Evolutionary conservation across 2,888 invertebrate genomes (phyloP).

Genomic region (Aricia artaxerxes): DNA sequence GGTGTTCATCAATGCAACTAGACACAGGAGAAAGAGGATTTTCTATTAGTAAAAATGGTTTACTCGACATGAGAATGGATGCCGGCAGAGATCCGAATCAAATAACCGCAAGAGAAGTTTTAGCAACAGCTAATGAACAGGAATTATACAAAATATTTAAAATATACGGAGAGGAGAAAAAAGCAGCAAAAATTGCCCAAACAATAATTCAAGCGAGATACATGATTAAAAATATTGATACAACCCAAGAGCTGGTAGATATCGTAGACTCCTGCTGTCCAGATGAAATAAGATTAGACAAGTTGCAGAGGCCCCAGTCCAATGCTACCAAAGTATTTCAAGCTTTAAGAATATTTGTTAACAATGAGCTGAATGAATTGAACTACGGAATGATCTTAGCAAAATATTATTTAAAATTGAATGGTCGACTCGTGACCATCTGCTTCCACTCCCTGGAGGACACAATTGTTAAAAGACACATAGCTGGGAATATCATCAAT

Average conservation of each 20-base stretch:
- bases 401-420: slow-evolving; percentile 86
- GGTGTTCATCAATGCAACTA: slow-evolving; percentile 97
- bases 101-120: slow-evolving; percentile 92
- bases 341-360: slow-evolving; percentile 96
- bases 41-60: slow-evolving; percentile 90
- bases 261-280: slow-evolving; percentile 84
- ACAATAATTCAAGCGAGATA: slow-evolving; percentile 92
- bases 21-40: slow-evolving; percentile 92
- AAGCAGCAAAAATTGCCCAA: slow-evolving; percentile 91
- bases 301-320: slow-evolving; percentile 87
- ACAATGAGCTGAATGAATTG: slow-evolving; percentile 97
- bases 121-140: slow-evolving; percentile 88
- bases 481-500: slow-evolving; percentile 87
- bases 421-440: slow-evolving; percentile 89
- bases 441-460: slow-evolving; percentile 97
- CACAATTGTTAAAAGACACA: slow-evolving; percentile 93
- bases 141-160: slow-evolving; percentile 92
- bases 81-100: slow-evolving; percentile 83
- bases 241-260: slow-evolving; percentile 90
- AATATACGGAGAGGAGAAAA: slow-evolving; percentile 94
- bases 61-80: slow-evolving; percentile 98
- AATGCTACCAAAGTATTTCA: slow-evolving; percentile 95
- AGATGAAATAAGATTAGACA: slow-evolving; percentile 83
- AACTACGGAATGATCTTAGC: slow-evolving; percentile 92
- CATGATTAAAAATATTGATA: slow-evolving; percentile 86